Base-by-base conservation (phyloP, 2,888 invertebrate genomes). In the Crossocerus cetratus region DNA sequence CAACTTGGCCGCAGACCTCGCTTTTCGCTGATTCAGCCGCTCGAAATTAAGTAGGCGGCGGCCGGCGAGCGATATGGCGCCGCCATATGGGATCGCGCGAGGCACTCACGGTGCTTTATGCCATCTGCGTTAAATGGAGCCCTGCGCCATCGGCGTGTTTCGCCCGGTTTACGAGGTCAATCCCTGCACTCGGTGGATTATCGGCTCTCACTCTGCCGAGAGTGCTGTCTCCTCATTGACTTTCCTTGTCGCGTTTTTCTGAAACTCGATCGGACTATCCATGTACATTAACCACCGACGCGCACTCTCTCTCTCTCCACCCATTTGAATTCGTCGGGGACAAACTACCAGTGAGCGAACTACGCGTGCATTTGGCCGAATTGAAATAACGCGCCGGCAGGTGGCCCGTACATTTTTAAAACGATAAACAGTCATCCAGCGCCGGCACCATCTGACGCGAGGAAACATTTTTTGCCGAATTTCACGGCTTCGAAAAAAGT, bases 21-120 rank as follows among this genome's bases (percentile, higher is more conserved):
- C 8, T 32, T 32, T 5, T 32, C 11, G 32, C 32, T 32, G 32
- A 32, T 32, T 32, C 32, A 32, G 43, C 54, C 43, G 22, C 2
- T 76, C 23, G 49, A 71, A 65, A 74, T 74, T 55, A 71, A 77
- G 64, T 71, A 59, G n/a, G 18, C 54, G 70, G 32, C 58, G 61
- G 54, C 8, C 2, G 14, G 32, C 44, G 59, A 56, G 55, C 65
- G 43, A 63, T 66, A 61, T 23, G 65, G 65, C 45, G 16, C 23
- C 69, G 69, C 69, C 72, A 58, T 72, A 72, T 69, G 69, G 54
- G 0, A 49, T 22, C 4, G 49, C 45, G 55, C 20, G 63, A 42
- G 43, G 44, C 49, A 45, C 49, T 56, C 14, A 62, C 11, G 22
- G 43, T 22, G 22, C 13, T 32, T 3, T 43, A 23, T 22, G n/a